Conservation (phyloP, 2,888 invertebrate species). For the Macropis europaea region DNA sequence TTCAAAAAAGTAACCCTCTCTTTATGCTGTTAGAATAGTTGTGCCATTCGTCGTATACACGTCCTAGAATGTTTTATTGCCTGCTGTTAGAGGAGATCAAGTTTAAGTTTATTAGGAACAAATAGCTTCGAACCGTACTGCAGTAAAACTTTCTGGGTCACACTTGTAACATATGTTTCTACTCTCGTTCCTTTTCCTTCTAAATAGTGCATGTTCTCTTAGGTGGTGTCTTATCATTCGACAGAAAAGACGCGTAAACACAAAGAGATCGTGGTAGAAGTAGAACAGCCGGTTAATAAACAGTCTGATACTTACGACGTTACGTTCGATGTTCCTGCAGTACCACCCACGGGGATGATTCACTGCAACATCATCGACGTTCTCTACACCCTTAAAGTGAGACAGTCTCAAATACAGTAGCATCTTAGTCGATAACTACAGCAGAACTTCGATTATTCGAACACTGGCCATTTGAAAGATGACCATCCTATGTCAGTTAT, state of each 20-base stretch:
- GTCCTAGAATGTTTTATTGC: background rate
- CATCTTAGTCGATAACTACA: no score
- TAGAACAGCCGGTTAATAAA: constrained; percentile 66
- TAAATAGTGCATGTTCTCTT: constrained; percentile 17
- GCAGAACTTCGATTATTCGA: no score
- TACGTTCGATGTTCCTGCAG: constrained; percentile 72
- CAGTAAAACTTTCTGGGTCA: constrained; percentile 24
- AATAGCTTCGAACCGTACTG: constrained; percentile 3
- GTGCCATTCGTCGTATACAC: background rate
- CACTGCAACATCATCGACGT: constrained; percentile 76
- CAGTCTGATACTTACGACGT: constrained; percentile 59
- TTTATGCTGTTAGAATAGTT: no score
- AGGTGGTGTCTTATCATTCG: constrained; percentile 72
- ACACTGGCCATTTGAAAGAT: no score
- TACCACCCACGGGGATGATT: constrained; percentile 75
- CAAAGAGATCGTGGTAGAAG: constrained; percentile 73
- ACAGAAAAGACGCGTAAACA: constrained; percentile 70
- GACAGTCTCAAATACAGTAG: constrained; percentile 10
- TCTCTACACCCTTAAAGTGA: constrained; percentile 72
- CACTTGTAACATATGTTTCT: background rate
- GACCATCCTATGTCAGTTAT: no score
- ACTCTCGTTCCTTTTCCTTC: background rate
- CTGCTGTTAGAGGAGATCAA: background rate
- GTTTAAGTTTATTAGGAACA: background rate
- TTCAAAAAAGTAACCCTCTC: constrained; percentile 69